Percentiles rank a stretch among this genome's conserved stretches.
Conservation (phyloP, 2,113 vertebrate species). For the Phylloscopus whistleri region DNA sequence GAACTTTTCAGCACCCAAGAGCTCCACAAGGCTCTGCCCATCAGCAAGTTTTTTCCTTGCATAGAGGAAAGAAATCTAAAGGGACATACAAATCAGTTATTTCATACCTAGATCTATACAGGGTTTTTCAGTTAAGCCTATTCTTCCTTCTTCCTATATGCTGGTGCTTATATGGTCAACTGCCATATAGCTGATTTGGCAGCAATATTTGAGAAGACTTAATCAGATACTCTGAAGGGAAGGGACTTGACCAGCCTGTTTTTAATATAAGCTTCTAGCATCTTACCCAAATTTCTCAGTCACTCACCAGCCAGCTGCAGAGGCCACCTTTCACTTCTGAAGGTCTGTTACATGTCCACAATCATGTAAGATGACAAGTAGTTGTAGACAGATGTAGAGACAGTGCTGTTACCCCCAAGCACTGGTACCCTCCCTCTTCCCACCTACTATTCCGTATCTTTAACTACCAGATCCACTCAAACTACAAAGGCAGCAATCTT, state of each 20-base stretch:
- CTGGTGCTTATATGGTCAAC: background rate
- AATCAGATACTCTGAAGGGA: background rate
- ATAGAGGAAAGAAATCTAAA: background rate
- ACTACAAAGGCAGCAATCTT: conserved; percentile 51
- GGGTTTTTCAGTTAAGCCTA: background rate
- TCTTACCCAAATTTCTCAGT: background rate
- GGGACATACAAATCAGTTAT: background rate
- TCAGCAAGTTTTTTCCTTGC: background rate
- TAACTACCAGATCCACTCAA: background rate
- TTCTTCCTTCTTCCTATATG: background rate
- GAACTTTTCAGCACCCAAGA: background rate
- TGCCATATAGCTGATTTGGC: background rate
- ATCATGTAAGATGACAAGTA: accelerated
- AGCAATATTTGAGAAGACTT: background rate
- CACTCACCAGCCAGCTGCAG: background rate
- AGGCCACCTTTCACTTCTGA: background rate
- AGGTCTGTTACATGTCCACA: background rate
- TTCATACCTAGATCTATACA: background rate
- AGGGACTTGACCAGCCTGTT: background rate
- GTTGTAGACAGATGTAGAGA: background rate
- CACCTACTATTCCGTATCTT: background rate
- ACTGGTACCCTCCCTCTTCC: background rate
- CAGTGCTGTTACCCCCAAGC: too few relatives aligned
- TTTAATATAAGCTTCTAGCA: background rate
- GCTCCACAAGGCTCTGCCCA: background rate